Conservation (phyloP, 2,797 vertebrate species). For the Myripristis jacobus region DNA sequence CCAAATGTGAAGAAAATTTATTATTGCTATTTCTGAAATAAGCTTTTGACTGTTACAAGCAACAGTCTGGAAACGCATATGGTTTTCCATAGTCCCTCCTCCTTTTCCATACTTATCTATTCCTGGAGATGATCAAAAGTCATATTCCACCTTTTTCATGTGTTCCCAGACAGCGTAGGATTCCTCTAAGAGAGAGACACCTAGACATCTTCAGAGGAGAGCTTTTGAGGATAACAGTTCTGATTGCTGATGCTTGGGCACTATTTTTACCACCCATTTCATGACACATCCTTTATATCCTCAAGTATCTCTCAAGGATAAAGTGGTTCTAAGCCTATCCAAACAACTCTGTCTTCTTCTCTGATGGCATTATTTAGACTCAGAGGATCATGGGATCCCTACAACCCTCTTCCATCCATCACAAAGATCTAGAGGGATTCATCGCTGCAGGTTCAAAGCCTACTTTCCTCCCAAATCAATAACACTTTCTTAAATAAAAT, state of each 20-base stretch:
- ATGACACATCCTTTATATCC: not conserved
- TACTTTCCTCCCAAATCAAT: slow-evolving; percentile 72
- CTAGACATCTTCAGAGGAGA: not conserved
- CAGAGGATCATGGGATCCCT: slow-evolving; percentile 24
- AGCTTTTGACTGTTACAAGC: too few relatives aligned
- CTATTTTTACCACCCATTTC: slow-evolving; percentile 3
- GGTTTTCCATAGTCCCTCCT: too few relatives aligned
- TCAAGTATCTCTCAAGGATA: not conserved
- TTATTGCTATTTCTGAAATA: too few relatives aligned
- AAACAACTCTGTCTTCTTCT: slow-evolving; percentile 14
- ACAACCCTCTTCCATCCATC: slow-evolving; percentile 45
- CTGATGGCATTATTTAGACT: slow-evolving; percentile 52
- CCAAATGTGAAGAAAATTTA: too few relatives aligned
- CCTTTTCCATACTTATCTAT: too few relatives aligned
- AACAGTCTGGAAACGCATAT: too few relatives aligned
- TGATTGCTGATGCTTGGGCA: not conserved
- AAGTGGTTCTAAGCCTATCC: not conserved
- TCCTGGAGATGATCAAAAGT: too few relatives aligned
- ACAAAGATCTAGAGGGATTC: slow-evolving; percentile 43
- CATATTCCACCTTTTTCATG: too few relatives aligned
- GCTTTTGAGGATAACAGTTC: not conserved
- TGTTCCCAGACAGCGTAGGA: too few relatives aligned
- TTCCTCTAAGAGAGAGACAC: too few relatives aligned
- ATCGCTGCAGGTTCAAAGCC: slow-evolving; percentile 59
- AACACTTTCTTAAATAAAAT: slow-evolving; percentile 67